phyloP scores from a whole-genome alignment of 2,888 invertebrate genomes.

The Noctuana brunneofusca region DNA sequence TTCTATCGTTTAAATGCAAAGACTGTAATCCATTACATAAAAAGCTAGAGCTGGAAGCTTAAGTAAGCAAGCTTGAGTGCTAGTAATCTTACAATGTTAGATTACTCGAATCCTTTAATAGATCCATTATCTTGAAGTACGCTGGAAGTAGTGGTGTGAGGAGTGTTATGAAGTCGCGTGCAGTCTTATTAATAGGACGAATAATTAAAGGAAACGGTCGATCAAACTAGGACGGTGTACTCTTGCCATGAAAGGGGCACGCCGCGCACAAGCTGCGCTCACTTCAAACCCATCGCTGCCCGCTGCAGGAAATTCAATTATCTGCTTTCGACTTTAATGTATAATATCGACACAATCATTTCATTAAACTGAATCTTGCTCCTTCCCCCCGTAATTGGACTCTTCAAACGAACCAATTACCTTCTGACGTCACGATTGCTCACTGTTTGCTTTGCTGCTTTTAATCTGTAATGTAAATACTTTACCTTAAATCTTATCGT shows the following conservation, averaged over 20 bases:
- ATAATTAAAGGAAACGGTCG: constrained; percentile 81
- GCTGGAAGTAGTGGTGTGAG: constrained; percentile 47
- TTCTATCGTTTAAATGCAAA: constrained; percentile 23
- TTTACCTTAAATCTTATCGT: constrained; percentile 1
- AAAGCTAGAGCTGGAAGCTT: neutral
- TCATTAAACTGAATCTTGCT: constrained; percentile 76
- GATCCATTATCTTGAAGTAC: constrained; percentile 55
- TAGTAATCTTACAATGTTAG: constrained; percentile 21
- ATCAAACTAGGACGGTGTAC: constrained; percentile 64
- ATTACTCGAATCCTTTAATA: constrained; percentile 48
- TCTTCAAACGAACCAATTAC: constrained; percentile 60
- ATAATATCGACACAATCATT: constrained; percentile 80
- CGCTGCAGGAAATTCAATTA: constrained; percentile 81
- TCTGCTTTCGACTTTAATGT: constrained; percentile 77
- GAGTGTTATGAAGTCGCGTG: constrained; percentile 55
- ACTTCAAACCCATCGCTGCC: constrained; percentile 67
- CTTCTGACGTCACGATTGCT: constrained; percentile 33
- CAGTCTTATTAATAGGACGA: constrained; percentile 76
- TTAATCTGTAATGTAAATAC: constrained; percentile 1
- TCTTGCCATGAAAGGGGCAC: constrained; percentile 65
- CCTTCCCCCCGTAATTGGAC: constrained; percentile 66
- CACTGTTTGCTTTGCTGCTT: constrained; percentile 35
- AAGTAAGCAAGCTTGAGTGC: neutral
- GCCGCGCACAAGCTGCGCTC: constrained; percentile 53
- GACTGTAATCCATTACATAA: constrained; percentile 7